Evolutionary conservation across 2,797 vertebrate genomes (phyloP), one percentile per base, ranked within the genome.

Genomic region (Molossus molossus): DNA sequence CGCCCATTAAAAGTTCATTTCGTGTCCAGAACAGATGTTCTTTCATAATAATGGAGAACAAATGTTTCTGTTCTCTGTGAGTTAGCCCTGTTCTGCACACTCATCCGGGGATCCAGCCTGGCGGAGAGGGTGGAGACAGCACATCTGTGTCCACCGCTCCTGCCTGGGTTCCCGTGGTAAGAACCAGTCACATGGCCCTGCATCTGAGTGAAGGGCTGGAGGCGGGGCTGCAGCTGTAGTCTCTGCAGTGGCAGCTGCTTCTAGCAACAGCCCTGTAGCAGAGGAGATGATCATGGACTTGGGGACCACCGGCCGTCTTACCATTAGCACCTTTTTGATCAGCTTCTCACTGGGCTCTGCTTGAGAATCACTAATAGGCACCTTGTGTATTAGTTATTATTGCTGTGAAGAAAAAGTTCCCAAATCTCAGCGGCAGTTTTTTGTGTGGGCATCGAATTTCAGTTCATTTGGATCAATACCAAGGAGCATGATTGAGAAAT

Each of bases 161-260:
- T 29, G n/a, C 60, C 21, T 0, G 1, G 0, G 12, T 10, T 27
- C 48, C 6, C 1, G 1, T n/a, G 11, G 37, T 29, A 23, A 87
- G 45, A 87, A 33, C 23, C 4, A 40, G 72, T 58, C 64, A 21
- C 1, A 1, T 1, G 60, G 25, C 33, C 4, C 53, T 9, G 21
- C 3, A 3, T 0, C 3, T 6, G 40, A 1, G 64, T 17, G 27
- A 45, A 45, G 27, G 45, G 5, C 20, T 64, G 21, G 3, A 77
- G 15, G 7, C 21, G 15, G 8, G 5, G 1, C 60, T n/a, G 15
- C 21, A 90, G 55, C 40, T 15, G 6, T 2, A 4, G 9, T 17
- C 20, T 81, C 21, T 29, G 48, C 9, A 2, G 2, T 45, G 11
- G 18, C 10, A 29, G 29, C 5, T 14, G 40, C 76, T 87, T 75